phyloP scores from a whole-genome alignment of 1,140 invertebrate genomes.

The Megathymus violae region DNA sequence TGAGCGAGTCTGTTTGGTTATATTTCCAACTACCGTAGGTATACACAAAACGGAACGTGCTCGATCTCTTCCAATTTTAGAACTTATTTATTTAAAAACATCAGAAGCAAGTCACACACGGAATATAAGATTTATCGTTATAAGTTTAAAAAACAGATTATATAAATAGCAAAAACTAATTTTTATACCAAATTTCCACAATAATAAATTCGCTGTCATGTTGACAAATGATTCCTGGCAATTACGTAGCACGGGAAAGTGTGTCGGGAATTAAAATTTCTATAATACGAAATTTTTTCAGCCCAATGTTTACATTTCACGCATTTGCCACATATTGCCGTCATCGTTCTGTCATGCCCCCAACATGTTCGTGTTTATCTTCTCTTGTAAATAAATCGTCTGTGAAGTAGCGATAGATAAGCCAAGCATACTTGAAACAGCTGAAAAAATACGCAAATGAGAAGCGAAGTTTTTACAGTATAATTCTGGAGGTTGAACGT shows the following conservation, averaged over 20 bases:
- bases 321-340: not conserved
- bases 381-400: not conserved
- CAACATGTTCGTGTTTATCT: conserved; percentile 1
- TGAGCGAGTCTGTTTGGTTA: too few species aligned
- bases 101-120: too few species aligned
- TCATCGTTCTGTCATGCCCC: not conserved
- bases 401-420: not conserved
- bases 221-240: not conserved
- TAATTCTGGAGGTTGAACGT: not conserved
- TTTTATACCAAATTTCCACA: too few species aligned
- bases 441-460: not conserved
- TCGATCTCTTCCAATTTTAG: too few species aligned
- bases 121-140: too few species aligned
- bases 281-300: not conserved
- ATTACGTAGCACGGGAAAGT: not conserved
- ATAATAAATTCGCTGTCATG: not conserved
- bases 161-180: too few species aligned
- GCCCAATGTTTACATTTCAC: not conserved
- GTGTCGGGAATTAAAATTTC: not conserved
- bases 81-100: too few species aligned
- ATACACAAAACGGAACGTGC: too few species aligned
- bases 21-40: too few species aligned
- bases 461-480: not conserved
- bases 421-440: not conserved
- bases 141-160: too few species aligned